phyloP scores from a whole-genome alignment of 2,113 vertebrate species.

The Anguilla rostrata region DNA sequence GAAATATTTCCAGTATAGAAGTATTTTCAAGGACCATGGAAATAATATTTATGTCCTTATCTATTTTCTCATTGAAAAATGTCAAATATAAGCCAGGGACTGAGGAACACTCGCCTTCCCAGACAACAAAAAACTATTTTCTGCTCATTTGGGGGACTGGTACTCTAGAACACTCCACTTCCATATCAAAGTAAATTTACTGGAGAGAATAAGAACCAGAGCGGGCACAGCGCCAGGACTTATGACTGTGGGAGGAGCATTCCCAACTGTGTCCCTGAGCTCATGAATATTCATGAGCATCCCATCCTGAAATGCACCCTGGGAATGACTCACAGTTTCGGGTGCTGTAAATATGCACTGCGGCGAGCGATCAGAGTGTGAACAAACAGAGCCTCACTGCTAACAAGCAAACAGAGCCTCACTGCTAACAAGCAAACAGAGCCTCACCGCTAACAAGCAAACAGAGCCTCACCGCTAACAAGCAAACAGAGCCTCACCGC shows the following conservation, averaged over 20 bases:
- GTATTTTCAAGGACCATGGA: background rate
- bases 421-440: too few relatives aligned
- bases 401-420: too few relatives aligned
- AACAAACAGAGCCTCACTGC: background rate
- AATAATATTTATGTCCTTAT: too few relatives aligned
- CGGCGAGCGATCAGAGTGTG: background rate
- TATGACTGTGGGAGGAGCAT: background rate
- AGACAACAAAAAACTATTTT: background rate
- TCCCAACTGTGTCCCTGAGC: background rate
- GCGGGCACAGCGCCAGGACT: too few relatives aligned
- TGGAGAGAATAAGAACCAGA: background rate
- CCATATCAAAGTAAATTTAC: background rate
- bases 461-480: too few relatives aligned
- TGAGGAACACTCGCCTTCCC: too few relatives aligned
- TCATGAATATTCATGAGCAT: conserved; percentile 26
- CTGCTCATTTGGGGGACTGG: background rate
- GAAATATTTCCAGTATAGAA: too few relatives aligned
- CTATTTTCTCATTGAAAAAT: background rate
- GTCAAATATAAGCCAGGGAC: background rate
- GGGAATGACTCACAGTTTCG: background rate
- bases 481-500: too few relatives aligned
- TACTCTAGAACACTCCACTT: background rate
- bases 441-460: too few relatives aligned
- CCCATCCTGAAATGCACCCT: background rate
- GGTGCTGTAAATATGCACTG: background rate